phyloP scores from a whole-genome alignment of 1,140 invertebrate genomes.

The Chrysopa pallens region DNA sequence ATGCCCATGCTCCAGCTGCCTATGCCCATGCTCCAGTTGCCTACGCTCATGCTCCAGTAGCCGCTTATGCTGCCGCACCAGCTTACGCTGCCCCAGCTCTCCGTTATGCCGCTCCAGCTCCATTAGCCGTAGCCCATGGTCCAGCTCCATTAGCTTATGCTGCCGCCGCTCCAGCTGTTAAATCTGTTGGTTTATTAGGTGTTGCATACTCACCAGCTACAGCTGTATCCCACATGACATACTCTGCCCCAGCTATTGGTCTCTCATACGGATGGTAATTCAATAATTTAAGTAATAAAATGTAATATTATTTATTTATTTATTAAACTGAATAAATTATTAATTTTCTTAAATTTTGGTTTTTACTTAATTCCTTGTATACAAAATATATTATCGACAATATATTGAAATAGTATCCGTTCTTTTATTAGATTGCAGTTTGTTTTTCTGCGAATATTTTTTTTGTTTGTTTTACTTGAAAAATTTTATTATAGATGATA shows the following conservation, averaged over 20 bases:
- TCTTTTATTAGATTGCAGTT: too few relatives aligned
- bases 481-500: too few relatives aligned
- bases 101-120: constrained; percentile 11
- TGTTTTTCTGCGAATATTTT: too few relatives aligned
- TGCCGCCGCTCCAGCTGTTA: constrained; percentile 8
- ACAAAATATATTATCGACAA: too few relatives aligned
- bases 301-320: too few relatives aligned
- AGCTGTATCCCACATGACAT: constrained; percentile 40
- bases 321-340: too few relatives aligned
- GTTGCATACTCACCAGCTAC: constrained; percentile 39
- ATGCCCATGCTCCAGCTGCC: constrained; percentile 9
- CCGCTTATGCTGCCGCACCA: constrained; percentile 1
- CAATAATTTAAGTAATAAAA: too few relatives aligned
- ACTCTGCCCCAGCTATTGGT: constrained; percentile 15
- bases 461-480: too few relatives aligned
- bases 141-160: constrained; percentile 1
- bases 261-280: neutral
- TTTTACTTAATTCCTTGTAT: too few relatives aligned
- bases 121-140: constrained; percentile 3
- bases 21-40: constrained; percentile 12
- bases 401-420: too few relatives aligned
- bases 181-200: constrained; percentile 22
- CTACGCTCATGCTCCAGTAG: constrained; percentile 8
- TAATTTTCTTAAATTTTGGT: too few relatives aligned
- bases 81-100: constrained; percentile 5